Evolutionary conservation across 1,140 invertebrate species (phyloP).

Genomic region (Drosophila neocordata): DNA sequence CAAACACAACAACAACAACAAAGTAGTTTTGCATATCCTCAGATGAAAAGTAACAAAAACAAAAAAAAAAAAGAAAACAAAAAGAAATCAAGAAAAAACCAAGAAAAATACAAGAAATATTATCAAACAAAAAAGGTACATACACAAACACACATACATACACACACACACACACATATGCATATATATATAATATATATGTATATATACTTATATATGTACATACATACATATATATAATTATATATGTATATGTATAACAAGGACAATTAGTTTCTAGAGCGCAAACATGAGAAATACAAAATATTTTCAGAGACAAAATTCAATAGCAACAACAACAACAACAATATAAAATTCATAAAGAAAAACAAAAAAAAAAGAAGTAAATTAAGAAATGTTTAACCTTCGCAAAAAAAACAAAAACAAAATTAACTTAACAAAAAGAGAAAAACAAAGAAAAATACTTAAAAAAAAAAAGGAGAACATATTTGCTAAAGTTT

Average conservation of each 20-base stretch:
- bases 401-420: slow-evolving; percentile 56
- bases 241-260: slow-evolving; percentile 14
- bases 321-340: slow-evolving; percentile 41
- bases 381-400: slow-evolving; percentile 62
- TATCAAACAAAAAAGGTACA: slow-evolving; percentile 29
- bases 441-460: slow-evolving; percentile 13
- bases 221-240: slow-evolving; percentile 30
- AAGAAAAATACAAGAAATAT: slow-evolving; percentile 24
- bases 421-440: background rate
- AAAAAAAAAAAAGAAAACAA: slow-evolving; percentile 10
- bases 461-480: background rate
- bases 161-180: slow-evolving; percentile 30
- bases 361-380: background rate
- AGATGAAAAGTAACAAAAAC: slow-evolving; percentile 37
- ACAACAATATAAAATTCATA: slow-evolving; percentile 32
- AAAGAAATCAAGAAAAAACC: too few species aligned
- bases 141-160: slow-evolving; percentile 29
- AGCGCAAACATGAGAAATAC: slow-evolving; percentile 25
- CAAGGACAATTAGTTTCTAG: slow-evolving; percentile 65
- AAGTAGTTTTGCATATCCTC: slow-evolving; percentile 79
- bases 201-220: slow-evolving; percentile 41
- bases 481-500: too few species aligned
- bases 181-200: slow-evolving; percentile 43
- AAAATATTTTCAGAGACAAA: slow-evolving; percentile 71
- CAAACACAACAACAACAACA: slow-evolving; percentile 58